Percentiles rank a stretch among this genome's conserved stretches.
phyloP scores from a whole-genome alignment of 2,113 vertebrate species.

The Halcyon senegalensis region DNA sequence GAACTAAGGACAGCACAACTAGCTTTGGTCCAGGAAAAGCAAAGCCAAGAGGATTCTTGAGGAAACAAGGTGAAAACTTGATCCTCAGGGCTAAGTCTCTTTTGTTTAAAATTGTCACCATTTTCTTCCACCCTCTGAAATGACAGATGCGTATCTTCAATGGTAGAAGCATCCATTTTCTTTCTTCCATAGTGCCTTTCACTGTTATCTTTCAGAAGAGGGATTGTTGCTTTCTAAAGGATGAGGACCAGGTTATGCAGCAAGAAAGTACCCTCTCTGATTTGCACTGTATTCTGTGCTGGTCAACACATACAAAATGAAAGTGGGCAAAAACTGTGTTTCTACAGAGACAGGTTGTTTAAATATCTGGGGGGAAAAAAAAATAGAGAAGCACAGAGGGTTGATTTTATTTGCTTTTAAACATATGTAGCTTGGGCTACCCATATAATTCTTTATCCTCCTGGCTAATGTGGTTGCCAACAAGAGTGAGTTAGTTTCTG shows the following conservation, averaged over 20 bases:
- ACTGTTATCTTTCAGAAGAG: background rate
- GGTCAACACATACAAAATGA: background rate
- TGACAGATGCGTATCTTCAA: background rate
- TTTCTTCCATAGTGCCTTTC: background rate
- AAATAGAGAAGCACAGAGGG: background rate
- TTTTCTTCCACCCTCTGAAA: background rate
- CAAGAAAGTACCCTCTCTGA: background rate
- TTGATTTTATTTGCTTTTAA: background rate
- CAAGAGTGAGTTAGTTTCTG: conserved; percentile 27
- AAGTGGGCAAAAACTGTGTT: background rate
- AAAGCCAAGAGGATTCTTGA: background rate
- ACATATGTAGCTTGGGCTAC: background rate
- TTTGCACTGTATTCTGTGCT: background rate
- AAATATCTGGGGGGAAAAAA: background rate
- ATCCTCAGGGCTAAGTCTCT: background rate
- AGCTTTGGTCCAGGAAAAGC: background rate
- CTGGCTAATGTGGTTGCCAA: background rate
- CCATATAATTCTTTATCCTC: background rate
- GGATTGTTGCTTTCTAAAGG: background rate
- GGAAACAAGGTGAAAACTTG: background rate
- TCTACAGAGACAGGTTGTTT: background rate
- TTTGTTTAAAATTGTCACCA: background rate
- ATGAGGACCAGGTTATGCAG: background rate
- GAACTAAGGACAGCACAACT: background rate
- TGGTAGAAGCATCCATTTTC: background rate